phyloP scores from a whole-genome alignment of 2,888 invertebrate genomes.

The Hirudinaria manillensis region DNA sequence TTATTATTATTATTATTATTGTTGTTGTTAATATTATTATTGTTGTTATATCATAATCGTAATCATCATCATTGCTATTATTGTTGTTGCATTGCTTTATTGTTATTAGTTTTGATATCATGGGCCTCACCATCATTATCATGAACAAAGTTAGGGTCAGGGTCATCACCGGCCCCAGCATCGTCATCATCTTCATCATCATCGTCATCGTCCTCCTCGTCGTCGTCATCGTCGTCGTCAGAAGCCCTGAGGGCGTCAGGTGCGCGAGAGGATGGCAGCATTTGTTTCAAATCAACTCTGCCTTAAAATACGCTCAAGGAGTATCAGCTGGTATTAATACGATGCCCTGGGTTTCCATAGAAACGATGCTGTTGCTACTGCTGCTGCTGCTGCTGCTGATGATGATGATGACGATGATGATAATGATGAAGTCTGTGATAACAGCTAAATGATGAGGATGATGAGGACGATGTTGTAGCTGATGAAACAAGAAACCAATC shows the following conservation, averaged over 20 bases:
- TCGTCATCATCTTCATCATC: conserved; percentile 24
- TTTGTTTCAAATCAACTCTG: too few species aligned
- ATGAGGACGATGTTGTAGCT: not conserved
- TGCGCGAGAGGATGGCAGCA: too few species aligned
- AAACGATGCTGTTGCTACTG: not conserved
- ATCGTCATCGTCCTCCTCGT: not conserved
- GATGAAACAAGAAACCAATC: not conserved
- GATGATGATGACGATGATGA: conserved; percentile 4
- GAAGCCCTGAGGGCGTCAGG: too few species aligned
- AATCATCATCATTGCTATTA: not conserved
- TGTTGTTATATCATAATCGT: not conserved
- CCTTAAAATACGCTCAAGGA: too few species aligned
- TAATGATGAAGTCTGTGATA: not conserved
- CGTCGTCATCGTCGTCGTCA: not conserved
- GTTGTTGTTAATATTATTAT: not conserved
- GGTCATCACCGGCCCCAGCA: not conserved
- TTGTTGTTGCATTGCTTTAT: not conserved
- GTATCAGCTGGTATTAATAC: too few species aligned
- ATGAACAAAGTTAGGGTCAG: conserved; percentile 1
- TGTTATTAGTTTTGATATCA: not conserved
- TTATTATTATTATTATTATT: too few species aligned
- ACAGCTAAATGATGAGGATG: not conserved
- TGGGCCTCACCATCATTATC: not conserved
- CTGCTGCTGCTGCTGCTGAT: not conserved
- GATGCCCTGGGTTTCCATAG: not conserved